Base-by-base conservation (phyloP, 2,113 vertebrate species). In the Globicephala melas region DNA sequence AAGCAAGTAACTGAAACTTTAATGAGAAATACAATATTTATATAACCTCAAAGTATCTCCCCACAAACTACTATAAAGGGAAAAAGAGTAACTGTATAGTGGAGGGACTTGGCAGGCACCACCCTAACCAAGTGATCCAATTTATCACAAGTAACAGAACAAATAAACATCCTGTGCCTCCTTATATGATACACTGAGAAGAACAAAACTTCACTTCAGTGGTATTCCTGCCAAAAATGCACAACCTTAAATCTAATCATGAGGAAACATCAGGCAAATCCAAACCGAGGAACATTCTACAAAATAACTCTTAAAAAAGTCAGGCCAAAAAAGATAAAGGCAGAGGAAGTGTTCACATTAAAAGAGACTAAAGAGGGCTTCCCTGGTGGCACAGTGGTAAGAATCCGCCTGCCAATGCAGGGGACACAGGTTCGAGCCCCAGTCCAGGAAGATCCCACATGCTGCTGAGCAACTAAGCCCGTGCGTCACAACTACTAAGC, bases 271-370 rank as follows among this genome's bases (percentile, higher is more conserved):
- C 20, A 89, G 41, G 80, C 31, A 36, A 92, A 50, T 31, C 33
- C 26, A 80, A 86, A 80, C 4, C 8, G 14, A 94, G 55, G 21
- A 21, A 80, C 31, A 50, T 9, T 62, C 26, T 80, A 76, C 65
- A 89, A 89, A 92, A 81, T n/a, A 90, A 67, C 65, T 89, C 44
- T 79, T 55, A 67, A 95, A 92, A 73, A 92, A 28, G 20, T 28
- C 18, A 63, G 23, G 47, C 5, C 38, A 89, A 76, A 88, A 95
- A 74, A 79, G 38, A 77, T 33, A 93, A 89, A 80, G 31, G 71
- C 82, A 44, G 12, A 73, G 20, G 47, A 91, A 77, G 83, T 38
- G 50, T 44, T 91, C 47, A 38, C 38, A 84, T 60, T 67, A 84
- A 79, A 77, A 58, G 41, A 63, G 8, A 50, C 50, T 55, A 62